A percentile compares a stretch with the other conserved stretches of the same genome.
These are phyloP conservation scores for Melipona beecheii DNA, from an alignment of 2,888 invertebrate species.

Conservation along the genomic window DNA sequence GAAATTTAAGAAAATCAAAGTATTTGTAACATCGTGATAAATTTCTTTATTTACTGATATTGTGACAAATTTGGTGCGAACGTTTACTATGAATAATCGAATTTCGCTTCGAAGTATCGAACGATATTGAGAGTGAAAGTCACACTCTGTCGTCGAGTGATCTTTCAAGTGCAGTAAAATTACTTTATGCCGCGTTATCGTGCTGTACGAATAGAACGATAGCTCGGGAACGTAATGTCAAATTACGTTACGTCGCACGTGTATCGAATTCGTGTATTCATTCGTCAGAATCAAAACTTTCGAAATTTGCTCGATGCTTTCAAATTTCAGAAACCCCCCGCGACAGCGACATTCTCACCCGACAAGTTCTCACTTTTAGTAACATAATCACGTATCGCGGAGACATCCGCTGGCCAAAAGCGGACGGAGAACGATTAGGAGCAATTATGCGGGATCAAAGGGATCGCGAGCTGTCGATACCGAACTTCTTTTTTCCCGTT, in stretches of 20 bases:
- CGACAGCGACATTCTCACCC: background rate
- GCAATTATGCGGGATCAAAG: conserved; percentile 57
- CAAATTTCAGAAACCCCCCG: background rate
- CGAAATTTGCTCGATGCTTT: background rate
- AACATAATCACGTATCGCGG: background rate
- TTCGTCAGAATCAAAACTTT: background rate
- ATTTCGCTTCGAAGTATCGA: background rate
- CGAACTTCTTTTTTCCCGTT: conserved; percentile 42
- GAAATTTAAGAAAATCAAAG: too few relatives aligned
- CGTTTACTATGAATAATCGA: too few relatives aligned
- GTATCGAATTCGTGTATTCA: background rate
- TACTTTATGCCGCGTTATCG: background rate
- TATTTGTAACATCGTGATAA: too few relatives aligned
- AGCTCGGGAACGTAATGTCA: background rate
- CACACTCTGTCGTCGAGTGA: background rate
- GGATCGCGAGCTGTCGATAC: conserved; percentile 56
- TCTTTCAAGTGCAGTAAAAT: background rate
- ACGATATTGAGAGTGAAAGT: background rate
- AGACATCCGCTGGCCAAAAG: conserved; percentile 3
- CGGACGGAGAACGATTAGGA: conserved; percentile 46
- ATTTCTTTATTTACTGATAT: too few relatives aligned
- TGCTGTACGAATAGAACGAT: background rate
- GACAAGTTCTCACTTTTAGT: background rate
- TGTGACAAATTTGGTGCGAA: too few relatives aligned
- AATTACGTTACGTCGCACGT: background rate